phyloP scores from a whole-genome alignment of 2,113 vertebrate species.

The cattle (Bos taurus) region DNA sequence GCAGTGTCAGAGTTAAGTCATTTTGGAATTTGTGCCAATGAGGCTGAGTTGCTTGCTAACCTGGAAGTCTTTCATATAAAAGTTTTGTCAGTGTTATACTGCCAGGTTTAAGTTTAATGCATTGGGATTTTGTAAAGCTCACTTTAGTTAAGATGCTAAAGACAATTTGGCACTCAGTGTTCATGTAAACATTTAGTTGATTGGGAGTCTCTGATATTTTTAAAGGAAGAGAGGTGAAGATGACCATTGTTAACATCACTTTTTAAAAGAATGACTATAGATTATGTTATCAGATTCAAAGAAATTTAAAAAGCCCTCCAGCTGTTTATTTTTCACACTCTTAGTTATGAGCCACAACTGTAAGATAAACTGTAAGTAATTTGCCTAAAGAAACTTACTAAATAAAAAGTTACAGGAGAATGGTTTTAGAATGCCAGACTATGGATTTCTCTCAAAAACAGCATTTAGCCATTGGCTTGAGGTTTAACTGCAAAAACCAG shows the following conservation, averaged over 20 bases:
- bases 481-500: background rate
- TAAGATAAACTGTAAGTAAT: background rate
- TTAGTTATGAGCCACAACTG: background rate
- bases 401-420: background rate
- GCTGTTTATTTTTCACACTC: background rate
- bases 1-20: background rate
- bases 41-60: background rate
- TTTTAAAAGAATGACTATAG: background rate
- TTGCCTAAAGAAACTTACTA: background rate
- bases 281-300: background rate
- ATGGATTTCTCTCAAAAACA: background rate
- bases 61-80: background rate
- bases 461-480: background rate
- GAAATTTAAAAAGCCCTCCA: background rate
- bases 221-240: background rate
- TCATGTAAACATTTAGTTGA: background rate
- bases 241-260: background rate
- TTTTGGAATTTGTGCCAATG: background rate
- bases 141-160: background rate
- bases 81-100: background rate
- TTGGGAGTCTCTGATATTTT: background rate
- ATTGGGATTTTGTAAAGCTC: background rate
- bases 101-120: background rate
- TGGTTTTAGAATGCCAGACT: background rate
- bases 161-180: background rate